These are phyloP conservation scores for Heliopora coerulea DNA, from an alignment of 92 coral and sea anemone species.

Conservation along the genomic window DNA sequence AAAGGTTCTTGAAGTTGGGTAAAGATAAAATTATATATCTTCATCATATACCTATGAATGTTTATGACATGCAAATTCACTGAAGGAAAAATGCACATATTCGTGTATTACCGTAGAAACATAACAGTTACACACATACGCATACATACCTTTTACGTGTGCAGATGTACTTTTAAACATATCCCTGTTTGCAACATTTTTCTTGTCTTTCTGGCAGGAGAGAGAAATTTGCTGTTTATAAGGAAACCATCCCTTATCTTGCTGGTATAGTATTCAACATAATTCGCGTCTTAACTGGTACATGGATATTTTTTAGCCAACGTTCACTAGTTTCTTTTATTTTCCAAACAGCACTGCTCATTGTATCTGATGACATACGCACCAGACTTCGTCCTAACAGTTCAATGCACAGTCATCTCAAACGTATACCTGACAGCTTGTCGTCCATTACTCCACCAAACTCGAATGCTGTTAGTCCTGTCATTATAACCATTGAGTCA, in stretches of 20 bases:
- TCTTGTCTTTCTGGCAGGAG: constrained; percentile 63
- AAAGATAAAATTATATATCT: no score
- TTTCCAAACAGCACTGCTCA: constrained; percentile 60
- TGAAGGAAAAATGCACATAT: no score
- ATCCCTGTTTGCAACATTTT: no score
- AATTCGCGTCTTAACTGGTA: no score
- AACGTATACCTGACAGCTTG: constrained; percentile 49
- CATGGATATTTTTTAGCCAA: not conserved
- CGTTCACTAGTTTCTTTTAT: not conserved
- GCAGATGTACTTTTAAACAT: no score
- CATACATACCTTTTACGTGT: no score
- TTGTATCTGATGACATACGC: constrained; percentile 92
- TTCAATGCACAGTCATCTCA: constrained; percentile 43
- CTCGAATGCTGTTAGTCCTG: constrained; percentile 70
- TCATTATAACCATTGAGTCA: constrained; percentile 80
- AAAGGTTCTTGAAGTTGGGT: no score
- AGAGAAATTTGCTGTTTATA: constrained; percentile 88
- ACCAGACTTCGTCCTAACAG: constrained; percentile 63
- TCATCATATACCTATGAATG: no score
- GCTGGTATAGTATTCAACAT: constrained; percentile 59
- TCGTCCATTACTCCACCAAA: constrained; percentile 37
- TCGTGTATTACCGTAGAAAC: no score
- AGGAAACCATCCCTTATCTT: constrained; percentile 86
- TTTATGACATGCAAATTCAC: no score
- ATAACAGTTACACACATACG: no score